phyloP scores from a whole-genome alignment of 2,888 invertebrate species.

The Laspeyria flexula region DNA sequence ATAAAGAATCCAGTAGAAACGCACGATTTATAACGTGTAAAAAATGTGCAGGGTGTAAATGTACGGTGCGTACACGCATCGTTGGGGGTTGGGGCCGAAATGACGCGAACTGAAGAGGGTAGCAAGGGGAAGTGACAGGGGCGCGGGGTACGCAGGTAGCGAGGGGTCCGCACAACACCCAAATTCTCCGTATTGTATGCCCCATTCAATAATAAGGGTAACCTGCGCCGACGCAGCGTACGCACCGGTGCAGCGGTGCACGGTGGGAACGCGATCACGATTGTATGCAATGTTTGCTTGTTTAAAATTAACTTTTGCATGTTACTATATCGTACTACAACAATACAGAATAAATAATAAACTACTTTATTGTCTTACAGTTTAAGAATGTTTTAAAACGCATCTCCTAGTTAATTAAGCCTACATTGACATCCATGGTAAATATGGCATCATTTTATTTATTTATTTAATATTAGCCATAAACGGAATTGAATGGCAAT shows the following conservation, averaged over 20 bases:
- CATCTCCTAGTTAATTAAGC: too few species aligned
- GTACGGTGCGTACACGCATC: conserved; percentile 68
- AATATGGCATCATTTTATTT: too few species aligned
- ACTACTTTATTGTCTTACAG: neutral
- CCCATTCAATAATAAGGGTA: conserved; percentile 57
- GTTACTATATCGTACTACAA: conserved; percentile 9
- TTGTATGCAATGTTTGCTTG: conserved; percentile 50
- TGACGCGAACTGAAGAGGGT: conserved; percentile 50
- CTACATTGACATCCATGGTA: too few species aligned
- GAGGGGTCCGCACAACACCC: conserved; percentile 61
- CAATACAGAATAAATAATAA: neutral
- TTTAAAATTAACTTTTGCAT: conserved; percentile 49
- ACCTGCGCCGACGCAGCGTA: conserved; percentile 53
- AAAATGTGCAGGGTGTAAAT: conserved; percentile 25
- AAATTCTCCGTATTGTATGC: conserved; percentile 66
- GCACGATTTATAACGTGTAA: conserved; percentile 29
- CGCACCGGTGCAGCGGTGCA: conserved; percentile 45
- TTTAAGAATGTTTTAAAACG: neutral
- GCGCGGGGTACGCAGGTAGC: conserved; percentile 64
- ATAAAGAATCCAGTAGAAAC: conserved; percentile 51
- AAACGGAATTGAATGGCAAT: too few species aligned
- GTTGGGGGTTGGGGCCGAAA: conserved; percentile 65
- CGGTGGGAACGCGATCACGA: conserved; percentile 43
- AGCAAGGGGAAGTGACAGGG: conserved; percentile 12
- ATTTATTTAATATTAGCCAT: too few species aligned